Conservation (phyloP, 2,888 invertebrate genomes). For the Dorcus hopei region DNA sequence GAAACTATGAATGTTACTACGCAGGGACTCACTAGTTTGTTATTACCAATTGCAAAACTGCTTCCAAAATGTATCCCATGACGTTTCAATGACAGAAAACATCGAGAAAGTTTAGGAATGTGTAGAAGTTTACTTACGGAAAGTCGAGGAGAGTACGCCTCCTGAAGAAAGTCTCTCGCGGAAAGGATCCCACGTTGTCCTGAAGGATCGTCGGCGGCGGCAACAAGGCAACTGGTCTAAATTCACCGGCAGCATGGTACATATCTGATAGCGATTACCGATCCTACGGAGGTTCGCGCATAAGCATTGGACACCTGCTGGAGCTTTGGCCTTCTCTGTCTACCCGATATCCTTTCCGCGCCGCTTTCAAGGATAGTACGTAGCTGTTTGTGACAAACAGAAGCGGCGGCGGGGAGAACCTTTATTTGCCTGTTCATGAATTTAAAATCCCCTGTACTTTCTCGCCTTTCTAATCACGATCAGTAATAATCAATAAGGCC, state of each 20-base stretch:
- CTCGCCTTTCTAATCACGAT: too few species aligned
- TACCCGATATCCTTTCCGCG: not conserved
- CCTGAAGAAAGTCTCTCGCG: not conserved
- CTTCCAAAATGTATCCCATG: too few species aligned
- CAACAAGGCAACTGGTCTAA: slow-evolving; percentile 39
- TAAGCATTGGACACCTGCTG: slow-evolving; percentile 45
- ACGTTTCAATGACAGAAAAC: too few species aligned
- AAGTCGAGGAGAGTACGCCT: not conserved
- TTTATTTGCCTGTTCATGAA: slow-evolving; percentile 13
- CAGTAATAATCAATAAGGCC: too few species aligned
- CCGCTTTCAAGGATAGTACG: not conserved
- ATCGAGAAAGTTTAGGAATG: too few species aligned
- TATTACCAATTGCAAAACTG: too few species aligned
- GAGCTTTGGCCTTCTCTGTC: slow-evolving; percentile 23
- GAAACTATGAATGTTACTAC: too few species aligned
- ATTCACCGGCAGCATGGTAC: slow-evolving; percentile 42
- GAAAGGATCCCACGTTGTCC: slow-evolving; percentile 1
- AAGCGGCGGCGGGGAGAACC: slow-evolving; percentile 2
- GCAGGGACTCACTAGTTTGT: too few species aligned
- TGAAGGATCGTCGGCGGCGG: slow-evolving; percentile 25
- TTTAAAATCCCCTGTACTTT: not conserved
- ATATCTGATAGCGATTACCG: slow-evolving; percentile 46
- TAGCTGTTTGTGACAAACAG: not conserved
- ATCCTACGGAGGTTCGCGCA: slow-evolving; percentile 45
- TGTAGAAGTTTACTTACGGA: not conserved